phyloP scores from a whole-genome alignment of 2,797 vertebrate genomes.

The Dermochelys coriacea region DNA sequence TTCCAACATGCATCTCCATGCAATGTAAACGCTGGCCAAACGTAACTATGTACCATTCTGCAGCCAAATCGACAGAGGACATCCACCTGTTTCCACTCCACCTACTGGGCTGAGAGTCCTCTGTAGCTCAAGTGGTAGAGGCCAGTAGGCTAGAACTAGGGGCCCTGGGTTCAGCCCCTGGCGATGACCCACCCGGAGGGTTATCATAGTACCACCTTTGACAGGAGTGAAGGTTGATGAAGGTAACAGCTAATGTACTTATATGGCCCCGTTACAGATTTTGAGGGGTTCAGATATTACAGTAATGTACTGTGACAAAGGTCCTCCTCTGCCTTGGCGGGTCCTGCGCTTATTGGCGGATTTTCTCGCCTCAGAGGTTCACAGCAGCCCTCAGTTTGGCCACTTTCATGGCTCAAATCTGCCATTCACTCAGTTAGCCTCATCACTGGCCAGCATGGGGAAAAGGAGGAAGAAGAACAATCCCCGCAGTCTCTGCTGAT shows the following conservation, averaged over 20 bases:
- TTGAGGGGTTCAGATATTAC: no score
- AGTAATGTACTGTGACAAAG: not conserved
- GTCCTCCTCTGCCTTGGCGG: no score
- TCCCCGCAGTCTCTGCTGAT: no score
- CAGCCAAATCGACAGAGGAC: not conserved
- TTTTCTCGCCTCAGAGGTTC: no score
- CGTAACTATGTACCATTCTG: not conserved
- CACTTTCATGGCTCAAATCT: no score
- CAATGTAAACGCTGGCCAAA: not conserved
- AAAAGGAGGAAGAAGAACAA: no score
- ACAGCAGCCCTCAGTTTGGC: no score
- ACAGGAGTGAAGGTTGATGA: not conserved
- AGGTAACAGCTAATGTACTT: not conserved
- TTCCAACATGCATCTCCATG: not conserved
- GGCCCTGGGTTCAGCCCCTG: not conserved
- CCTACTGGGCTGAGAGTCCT: not conserved
- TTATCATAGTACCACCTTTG: not conserved
- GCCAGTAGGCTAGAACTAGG: not conserved
- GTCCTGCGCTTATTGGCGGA: no score
- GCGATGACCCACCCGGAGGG: not conserved
- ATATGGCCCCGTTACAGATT: not conserved
- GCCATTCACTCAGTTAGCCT: no score
- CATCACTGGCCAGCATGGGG: no score
- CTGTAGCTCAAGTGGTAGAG: not conserved
- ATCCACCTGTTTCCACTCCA: not conserved